phyloP scores from a whole-genome alignment of 2,797 vertebrate species.

The Arctocebus calabarensis region DNA sequence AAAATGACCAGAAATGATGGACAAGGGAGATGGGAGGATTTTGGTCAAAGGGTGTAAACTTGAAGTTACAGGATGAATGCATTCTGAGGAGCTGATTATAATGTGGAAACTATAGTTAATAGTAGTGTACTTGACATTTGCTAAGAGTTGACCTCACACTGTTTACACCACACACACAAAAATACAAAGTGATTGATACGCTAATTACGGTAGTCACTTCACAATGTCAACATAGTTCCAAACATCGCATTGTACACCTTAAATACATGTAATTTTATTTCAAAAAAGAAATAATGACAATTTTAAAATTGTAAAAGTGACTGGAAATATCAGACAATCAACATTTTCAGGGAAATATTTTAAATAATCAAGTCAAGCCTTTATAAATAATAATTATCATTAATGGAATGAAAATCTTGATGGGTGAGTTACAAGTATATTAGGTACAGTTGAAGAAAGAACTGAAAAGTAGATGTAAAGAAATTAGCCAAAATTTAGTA shows the following conservation, averaged over 20 bases:
- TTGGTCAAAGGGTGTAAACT: too few relatives aligned
- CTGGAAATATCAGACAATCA: not conserved
- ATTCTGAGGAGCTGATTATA: not conserved
- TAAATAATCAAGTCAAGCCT: not conserved
- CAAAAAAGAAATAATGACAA: not conserved
- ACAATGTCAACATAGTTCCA: fast-evolving
- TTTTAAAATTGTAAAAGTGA: not conserved
- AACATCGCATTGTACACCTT: too few relatives aligned
- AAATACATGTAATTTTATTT: not conserved
- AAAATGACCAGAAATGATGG: not conserved
- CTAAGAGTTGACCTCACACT: not conserved
- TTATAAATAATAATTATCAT: not conserved
- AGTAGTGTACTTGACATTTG: not conserved
- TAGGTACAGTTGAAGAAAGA: not conserved
- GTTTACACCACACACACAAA: not conserved
- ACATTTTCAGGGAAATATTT: not conserved
- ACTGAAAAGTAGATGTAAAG: not conserved
- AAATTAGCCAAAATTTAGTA: not conserved
- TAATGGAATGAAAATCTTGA: not conserved
- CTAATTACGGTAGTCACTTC: not conserved
- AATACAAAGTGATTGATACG: not conserved
- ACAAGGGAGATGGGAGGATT: not conserved
- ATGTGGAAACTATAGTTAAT: not conserved
- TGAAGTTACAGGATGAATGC: not conserved
- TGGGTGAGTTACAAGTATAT: not conserved